Base-by-base conservation (phyloP, 2,113 vertebrate species). In the Amblyopsis rosae region DNA sequence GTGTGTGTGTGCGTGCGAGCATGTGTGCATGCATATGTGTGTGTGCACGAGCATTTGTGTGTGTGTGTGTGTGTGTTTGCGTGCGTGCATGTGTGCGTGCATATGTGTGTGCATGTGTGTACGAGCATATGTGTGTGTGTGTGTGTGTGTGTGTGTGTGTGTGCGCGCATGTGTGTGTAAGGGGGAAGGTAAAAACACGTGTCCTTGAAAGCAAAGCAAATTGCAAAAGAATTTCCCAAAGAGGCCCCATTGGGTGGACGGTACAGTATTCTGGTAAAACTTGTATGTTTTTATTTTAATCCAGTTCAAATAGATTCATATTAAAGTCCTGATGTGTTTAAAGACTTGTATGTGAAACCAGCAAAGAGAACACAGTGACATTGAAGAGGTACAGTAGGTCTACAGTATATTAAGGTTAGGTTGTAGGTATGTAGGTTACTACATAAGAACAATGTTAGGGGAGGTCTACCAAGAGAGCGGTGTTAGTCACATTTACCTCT, bases 171-270 rank as follows among this genome's bases (percentile, higher is more conserved):
- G 16, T 69, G 16, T 53, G 33, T 41, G 49, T 58, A 35, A 12
- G 35, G 35, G 35, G 35, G 35, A 41, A 41, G 10, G 50, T 45
- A n/a, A 53, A 59, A 41, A 41, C 58, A 41, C 2, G 26, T 62
- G 58, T 58, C 46, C 57, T 59, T 54, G 33, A 41, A 62, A 41
- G 62, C 17, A 50, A 35, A 48, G 9, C 53, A 66, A 62, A 65
- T 2, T 57, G 57, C 3, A 0, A 19, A 57, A n/a, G 12, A 26
- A 32, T 15, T 13, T 49, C 33, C 19, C 6, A 65, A 45, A 57
- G 12, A 45, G 50, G 47, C 6, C 3, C 26, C 26, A 47, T 3
- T 26, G n/a, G 53, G 41, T 48, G 12, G 59, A 46, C 26, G 26
- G 3, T 6, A 19, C 9, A 56, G 12, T 32, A 46, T 15, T 33